These are phyloP conservation scores for Sebastes elongatus DNA, from an alignment of 2,797 vertebrate genomes.

Conservation along the genomic window DNA sequence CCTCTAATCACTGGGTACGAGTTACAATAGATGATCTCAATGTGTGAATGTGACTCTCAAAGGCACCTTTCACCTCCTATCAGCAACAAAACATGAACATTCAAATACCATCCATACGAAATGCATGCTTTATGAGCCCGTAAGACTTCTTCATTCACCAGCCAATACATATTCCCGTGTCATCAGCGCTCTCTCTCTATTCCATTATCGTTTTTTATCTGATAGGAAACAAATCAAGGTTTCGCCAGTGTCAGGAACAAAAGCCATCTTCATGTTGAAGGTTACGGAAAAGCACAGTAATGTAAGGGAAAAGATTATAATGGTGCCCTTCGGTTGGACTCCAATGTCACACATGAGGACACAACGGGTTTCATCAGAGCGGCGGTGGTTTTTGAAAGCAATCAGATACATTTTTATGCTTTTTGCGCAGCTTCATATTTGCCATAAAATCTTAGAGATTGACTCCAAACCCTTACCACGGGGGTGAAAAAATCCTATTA, in stretches of 20 bases:
- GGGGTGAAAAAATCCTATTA: conserved; percentile 57
- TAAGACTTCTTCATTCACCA: conserved; percentile 22
- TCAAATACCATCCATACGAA: conserved; percentile 23
- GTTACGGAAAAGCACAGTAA: conserved; percentile 57
- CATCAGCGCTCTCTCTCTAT: conserved; percentile 36
- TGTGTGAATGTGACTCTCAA: conserved; percentile 9
- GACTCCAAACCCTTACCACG: conserved; percentile 52
- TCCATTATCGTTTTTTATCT: conserved; percentile 69
- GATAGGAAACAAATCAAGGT: conserved; percentile 65
- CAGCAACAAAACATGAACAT: conserved; percentile 22
- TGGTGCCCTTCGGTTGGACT: conserved; percentile 69
- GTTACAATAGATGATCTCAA: background rate
- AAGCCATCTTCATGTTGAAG: conserved; percentile 66
- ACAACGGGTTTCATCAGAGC: conserved; percentile 64
- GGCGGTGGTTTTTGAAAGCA: conserved; percentile 45
- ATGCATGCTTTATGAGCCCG: conserved; percentile 25
- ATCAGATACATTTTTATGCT: conserved; percentile 68
- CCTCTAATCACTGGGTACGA: background rate
- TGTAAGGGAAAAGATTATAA: conserved; percentile 59
- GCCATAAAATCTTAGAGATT: conserved; percentile 67
- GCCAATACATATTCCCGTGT: conserved; percentile 51
- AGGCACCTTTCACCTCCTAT: conserved; percentile 44
- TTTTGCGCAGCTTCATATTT: conserved; percentile 60
- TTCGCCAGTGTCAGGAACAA: conserved; percentile 59
- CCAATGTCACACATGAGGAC: conserved; percentile 75